Base-by-base conservation (phyloP, 1,140 invertebrate species). In the Phortica variegata region DNA sequence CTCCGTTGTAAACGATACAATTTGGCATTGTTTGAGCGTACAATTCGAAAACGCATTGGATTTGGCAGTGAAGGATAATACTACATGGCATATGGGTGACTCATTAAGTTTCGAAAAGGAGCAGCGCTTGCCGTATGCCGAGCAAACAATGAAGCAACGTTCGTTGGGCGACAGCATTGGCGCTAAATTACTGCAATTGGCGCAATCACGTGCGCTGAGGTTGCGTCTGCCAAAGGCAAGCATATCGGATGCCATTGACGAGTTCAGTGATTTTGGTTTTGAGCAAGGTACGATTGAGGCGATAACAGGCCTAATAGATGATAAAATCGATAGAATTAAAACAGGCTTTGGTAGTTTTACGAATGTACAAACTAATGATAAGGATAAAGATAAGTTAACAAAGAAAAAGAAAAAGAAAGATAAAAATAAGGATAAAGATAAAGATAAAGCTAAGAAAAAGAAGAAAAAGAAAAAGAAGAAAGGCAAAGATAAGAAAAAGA, bases 11-110 rank as follows among this genome's bases (percentile, higher is more conserved):
- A n/a, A n/a, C n/a, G n/a, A n/a, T n/a, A n/a, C 73, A 23, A 56
- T 70, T 8, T 56, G 80, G 52, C 71, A 83, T 10, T 86, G 84
- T 50, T 49, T 86, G 7, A 81, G 81, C 43, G 72, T 73, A 23
- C 66, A 79, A 16, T 77, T 80, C 0, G 56, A 84, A n/a, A 74
- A 80, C 2, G 65, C 81, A 3, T 52, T 85, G 12, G 81, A 84
- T 33, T 57, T 73, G 2, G 82, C 81, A 1, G 75, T 81, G 4
- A 63, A 74, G 29, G 81, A 82, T 51, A 81, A 85, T 39, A 78
- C 78, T 21, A 80, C 82, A 13, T 82, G 83, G 59, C 73, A 75
- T 13, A 61, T 84, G 29, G 81, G 79, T 52, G 82, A 83, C 40
- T 81, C 68, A 18, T 58, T 85, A n/a, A 78, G 78, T 4, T 77